These are phyloP conservation scores for Operophtera brumata DNA, from an alignment of 2,888 invertebrate species.

Conservation along the genomic window DNA sequence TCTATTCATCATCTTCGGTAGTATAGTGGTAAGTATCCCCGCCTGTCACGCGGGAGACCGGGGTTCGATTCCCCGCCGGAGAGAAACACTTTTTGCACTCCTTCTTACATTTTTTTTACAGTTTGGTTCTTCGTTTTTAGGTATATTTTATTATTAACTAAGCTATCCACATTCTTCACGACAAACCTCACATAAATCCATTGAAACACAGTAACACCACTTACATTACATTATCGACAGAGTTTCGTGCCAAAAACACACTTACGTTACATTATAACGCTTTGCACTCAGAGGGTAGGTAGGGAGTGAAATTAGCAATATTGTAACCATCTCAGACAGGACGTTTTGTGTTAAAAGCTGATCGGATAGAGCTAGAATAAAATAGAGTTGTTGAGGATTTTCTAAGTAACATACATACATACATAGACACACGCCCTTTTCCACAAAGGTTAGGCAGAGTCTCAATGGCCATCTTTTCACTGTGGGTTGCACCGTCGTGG, in stretches of 20 bases:
- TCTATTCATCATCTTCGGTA: conserved; percentile 64
- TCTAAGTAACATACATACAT: too few relatives aligned
- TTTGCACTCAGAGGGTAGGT: conserved; percentile 15
- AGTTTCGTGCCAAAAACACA: conserved; percentile 35
- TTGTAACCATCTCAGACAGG: conserved; percentile 38
- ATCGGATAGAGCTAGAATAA: conserved; percentile 38
- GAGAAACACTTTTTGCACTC: conserved; percentile 44
- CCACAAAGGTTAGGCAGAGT: too few relatives aligned
- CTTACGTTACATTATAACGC: conserved; percentile 30
- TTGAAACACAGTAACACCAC: conserved; percentile 14
- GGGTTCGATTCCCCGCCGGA: conserved; percentile 82
- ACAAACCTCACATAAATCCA: conserved; percentile 30
- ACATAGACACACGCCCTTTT: too few relatives aligned
- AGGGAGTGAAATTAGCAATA: conserved; percentile 36
- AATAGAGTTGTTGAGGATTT: background rate
- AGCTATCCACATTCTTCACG: conserved; percentile 1
- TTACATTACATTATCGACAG: conserved; percentile 28
- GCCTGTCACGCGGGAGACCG: conserved; percentile 82
- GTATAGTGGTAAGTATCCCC: conserved; percentile 82
- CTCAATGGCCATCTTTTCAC: too few relatives aligned
- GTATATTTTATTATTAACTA: too few relatives aligned
- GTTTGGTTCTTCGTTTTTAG: too few relatives aligned
- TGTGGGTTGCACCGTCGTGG: too few relatives aligned
- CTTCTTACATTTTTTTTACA: too few relatives aligned
- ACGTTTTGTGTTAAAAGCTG: conserved; percentile 38